Conservation (phyloP, 1,140 invertebrate species). For the Hesperophylax magnus region DNA sequence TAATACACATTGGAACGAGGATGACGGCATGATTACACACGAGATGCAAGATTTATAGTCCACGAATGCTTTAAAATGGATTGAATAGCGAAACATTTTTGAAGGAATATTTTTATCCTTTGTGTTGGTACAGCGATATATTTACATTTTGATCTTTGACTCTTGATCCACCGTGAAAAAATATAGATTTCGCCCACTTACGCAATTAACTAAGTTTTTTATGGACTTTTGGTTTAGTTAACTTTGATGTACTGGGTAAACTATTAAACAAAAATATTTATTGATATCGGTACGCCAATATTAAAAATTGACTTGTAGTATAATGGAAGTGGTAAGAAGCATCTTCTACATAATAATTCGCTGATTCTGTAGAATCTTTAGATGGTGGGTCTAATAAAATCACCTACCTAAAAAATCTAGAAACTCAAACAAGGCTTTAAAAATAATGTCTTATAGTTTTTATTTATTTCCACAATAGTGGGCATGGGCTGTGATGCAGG, state of each 20-base stretch:
- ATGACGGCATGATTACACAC: conserved; percentile 27
- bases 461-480: too few species aligned
- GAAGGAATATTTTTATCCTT: conserved; percentile 7
- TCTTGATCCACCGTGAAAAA: background rate
- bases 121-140: conserved; percentile 32
- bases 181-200: conserved; percentile 33
- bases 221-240: background rate
- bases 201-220: conserved; percentile 16
- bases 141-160: conserved; percentile 32
- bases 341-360: background rate
- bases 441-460: too few species aligned
- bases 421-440: too few species aligned
- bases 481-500: too few species aligned
- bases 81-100: background rate
- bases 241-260: background rate
- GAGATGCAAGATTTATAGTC: conserved; percentile 12
- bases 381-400: too few species aligned
- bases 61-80: conserved; percentile 16
- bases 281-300: background rate
- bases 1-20: background rate
- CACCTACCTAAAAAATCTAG: too few species aligned
- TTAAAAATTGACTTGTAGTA: too few species aligned
- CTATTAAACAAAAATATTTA: background rate
- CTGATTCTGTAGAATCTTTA: too few species aligned
- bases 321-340: background rate